Percentiles rank a stretch among this genome's conserved stretches.
Conservation (phyloP, 2,888 invertebrate genomes). For the Thymelicus lineola region DNA sequence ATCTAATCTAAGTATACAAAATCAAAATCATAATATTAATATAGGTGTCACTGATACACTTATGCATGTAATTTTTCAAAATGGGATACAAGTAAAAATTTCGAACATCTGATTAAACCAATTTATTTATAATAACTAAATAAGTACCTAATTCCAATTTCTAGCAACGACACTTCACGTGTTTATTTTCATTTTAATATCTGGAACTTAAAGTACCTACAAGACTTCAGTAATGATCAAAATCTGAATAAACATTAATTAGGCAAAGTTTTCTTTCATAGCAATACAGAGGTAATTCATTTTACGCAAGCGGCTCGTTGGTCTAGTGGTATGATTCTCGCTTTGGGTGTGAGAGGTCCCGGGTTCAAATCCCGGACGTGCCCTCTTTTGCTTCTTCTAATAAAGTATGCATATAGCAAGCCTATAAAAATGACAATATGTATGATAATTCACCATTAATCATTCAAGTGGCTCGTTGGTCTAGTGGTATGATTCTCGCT, state of each 20-base stretch:
- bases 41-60: too few species aligned
- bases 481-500: constrained; percentile 86
- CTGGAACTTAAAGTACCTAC: too few species aligned
- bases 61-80: too few species aligned
- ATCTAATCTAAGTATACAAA: too few species aligned
- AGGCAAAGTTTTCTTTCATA: neutral
- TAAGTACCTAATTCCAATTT: too few species aligned
- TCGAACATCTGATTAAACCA: too few species aligned
- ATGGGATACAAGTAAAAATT: too few species aligned
- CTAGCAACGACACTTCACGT: too few species aligned
- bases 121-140: too few species aligned
- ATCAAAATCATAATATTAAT: too few species aligned
- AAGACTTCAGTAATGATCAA: neutral
- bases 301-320: constrained; percentile 71
- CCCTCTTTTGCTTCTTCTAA: constrained; percentile 51
- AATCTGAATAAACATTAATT: neutral
- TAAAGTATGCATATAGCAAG: neutral
- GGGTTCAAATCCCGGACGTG: constrained; percentile 86
- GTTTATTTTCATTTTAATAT: too few species aligned
- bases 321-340: constrained; percentile 86
- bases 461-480: constrained; percentile 76
- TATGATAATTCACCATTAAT: constrained; percentile 2
- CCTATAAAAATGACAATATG: neutral
- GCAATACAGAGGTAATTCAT: neutral
- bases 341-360: constrained; percentile 86